A percentile compares a stretch with the other conserved stretches of the same genome.
These are phyloP conservation scores for Podocnemis expansa DNA, from an alignment of 2,113 vertebrate genomes.

Conservation along the genomic window DNA sequence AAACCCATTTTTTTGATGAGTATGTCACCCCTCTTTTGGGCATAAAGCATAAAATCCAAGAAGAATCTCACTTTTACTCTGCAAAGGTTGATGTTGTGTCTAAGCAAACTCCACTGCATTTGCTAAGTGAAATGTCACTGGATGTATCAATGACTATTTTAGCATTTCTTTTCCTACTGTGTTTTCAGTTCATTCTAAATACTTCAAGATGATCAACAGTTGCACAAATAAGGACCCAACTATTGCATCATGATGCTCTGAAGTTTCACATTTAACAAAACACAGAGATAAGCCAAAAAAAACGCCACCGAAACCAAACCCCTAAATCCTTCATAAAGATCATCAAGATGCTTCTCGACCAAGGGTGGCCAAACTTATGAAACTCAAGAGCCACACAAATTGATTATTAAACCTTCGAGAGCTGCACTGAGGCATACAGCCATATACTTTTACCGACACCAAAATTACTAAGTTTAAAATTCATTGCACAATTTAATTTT, in stretches of 20 bases:
- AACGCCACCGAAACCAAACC: not conserved
- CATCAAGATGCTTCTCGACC: constrained; percentile 13
- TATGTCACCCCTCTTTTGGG: not conserved
- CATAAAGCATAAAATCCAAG: not conserved
- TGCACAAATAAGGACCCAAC: not conserved
- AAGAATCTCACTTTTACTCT: not conserved
- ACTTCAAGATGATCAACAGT: constrained; percentile 5
- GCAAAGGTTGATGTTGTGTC: not conserved
- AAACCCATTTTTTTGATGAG: not conserved
- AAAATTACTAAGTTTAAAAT: no score
- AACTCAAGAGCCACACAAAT: no score
- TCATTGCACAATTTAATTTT: no score
- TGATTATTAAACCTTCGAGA: no score
- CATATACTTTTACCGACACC: no score
- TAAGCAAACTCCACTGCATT: not conserved
- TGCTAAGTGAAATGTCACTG: not conserved
- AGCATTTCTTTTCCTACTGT: not conserved
- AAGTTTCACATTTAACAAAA: constrained; percentile 25
- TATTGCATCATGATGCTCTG: constrained; percentile 14
- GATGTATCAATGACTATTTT: not conserved
- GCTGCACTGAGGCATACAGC: no score
- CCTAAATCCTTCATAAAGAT: not conserved
- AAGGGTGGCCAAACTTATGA: no score
- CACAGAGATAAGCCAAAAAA: not conserved
- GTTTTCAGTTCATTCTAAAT: not conserved